Percentiles rank a stretch among this genome's conserved stretches.
Evolutionary conservation across 2,113 vertebrate genomes (phyloP).

Genomic region (Podarcis cretensis): DNA sequence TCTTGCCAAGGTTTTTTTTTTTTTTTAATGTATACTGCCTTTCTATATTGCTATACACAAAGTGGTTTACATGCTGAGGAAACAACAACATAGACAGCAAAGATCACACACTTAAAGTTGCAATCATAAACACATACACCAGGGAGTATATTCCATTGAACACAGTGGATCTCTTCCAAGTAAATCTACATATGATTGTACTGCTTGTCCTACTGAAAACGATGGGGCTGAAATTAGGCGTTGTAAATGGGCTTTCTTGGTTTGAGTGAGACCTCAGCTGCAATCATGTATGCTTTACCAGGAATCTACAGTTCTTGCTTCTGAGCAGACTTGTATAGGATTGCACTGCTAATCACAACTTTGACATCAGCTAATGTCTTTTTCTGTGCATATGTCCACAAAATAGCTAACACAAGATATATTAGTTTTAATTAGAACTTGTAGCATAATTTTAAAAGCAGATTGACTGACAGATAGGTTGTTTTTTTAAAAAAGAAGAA

Average conservation of each 20-base stretch:
- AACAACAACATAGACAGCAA: no score
- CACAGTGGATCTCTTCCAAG: neutral
- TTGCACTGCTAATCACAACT: neutral
- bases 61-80: no score
- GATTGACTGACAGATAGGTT: conserved; percentile 56
- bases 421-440: conserved; percentile 66
- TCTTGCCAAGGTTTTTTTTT: neutral
- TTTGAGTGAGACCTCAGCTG: no score
- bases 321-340: neutral
- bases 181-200: no score
- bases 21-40: no score
- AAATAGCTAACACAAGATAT: conserved; percentile 21
- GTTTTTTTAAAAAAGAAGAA: conserved; percentile 40
- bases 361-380: neutral
- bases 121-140: neutral
- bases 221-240: no score
- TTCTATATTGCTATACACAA: no score
- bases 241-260: no score
- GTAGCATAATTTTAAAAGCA: neutral
- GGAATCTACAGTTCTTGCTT: neutral
- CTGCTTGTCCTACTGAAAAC: no score
- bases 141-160: neutral
- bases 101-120: neutral
- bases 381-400: conserved; percentile 37
- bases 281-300: no score